Conservation (phyloP, 2,888 invertebrate genomes). For the Bruchidius siliquastri region DNA sequence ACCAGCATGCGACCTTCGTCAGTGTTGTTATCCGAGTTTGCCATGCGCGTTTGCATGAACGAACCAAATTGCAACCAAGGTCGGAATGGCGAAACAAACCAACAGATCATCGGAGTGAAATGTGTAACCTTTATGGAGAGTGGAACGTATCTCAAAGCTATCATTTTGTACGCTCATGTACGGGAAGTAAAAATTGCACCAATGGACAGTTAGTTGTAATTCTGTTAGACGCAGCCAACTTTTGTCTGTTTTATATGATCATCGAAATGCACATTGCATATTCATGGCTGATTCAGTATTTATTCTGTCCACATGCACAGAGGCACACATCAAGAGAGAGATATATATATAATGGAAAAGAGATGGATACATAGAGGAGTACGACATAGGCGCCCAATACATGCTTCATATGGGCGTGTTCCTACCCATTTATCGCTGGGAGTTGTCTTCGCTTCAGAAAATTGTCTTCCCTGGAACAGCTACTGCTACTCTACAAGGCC, state of each 20-base stretch:
- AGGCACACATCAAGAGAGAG: conserved; percentile 10
- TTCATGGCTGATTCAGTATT: conserved; percentile 35
- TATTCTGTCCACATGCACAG: conserved; percentile 30
- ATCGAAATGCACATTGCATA: conserved; percentile 40
- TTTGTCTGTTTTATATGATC: conserved; percentile 37
- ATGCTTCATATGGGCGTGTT: background rate
- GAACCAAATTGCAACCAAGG: no score
- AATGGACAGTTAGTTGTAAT: conserved; percentile 21
- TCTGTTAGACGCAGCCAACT: conserved; percentile 37
- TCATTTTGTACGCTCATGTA: background rate
- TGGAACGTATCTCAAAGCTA: background rate
- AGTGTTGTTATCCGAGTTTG: no score
- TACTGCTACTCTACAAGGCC: no score
- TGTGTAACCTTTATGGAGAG: background rate
- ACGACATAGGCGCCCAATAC: background rate
- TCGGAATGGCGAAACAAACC: no score
- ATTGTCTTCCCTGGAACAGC: no score
- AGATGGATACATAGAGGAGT: background rate
- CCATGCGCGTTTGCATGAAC: no score
- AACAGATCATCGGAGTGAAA: no score
- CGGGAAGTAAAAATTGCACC: background rate
- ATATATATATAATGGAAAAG: background rate
- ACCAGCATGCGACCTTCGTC: no score
- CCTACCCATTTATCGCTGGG: no score
- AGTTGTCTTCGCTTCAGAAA: no score